phyloP scores from a whole-genome alignment of 1,140 invertebrate genomes.

The Ips nitidus region DNA sequence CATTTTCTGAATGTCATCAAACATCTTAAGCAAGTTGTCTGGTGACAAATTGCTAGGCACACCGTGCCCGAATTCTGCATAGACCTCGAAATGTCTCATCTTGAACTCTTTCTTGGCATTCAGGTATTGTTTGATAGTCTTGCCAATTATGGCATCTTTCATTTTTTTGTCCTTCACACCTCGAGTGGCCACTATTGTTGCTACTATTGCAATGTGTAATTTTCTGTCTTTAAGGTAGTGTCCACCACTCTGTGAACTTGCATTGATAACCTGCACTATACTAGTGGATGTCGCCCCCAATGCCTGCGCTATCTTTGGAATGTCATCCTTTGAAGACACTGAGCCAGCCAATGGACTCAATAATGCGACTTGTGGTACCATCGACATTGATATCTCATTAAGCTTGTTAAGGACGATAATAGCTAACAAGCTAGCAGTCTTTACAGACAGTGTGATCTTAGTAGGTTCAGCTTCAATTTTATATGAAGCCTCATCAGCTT shows the following conservation, averaged over 20 bases:
- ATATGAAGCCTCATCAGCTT: neutral
- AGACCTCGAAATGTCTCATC: neutral
- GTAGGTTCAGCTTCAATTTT: neutral
- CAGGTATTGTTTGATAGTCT: neutral
- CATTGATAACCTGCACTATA: neutral
- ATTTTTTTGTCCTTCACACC: neutral
- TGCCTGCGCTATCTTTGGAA: neutral
- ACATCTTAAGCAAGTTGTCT: neutral
- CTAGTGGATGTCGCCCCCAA: neutral
- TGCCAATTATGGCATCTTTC: too few relatives aligned
- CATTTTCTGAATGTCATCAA: neutral
- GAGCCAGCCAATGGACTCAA: neutral
- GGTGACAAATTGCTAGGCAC: neutral
- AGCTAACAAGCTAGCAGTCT: neutral
- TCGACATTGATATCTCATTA: neutral
- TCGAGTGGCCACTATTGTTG: neutral
- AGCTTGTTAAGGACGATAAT: neutral
- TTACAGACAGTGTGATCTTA: neutral
- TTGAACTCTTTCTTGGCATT: neutral
- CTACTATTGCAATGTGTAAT: neutral
- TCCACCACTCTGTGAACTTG: neutral
- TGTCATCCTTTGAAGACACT: neutral
- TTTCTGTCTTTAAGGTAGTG: neutral
- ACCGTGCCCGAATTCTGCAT: neutral
- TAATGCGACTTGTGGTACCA: neutral